Percentiles rank a stretch among this genome's conserved stretches.
These are phyloP conservation scores for Drosophila lowei DNA, from an alignment of 1,140 invertebrate species.

Conservation along the genomic window DNA sequence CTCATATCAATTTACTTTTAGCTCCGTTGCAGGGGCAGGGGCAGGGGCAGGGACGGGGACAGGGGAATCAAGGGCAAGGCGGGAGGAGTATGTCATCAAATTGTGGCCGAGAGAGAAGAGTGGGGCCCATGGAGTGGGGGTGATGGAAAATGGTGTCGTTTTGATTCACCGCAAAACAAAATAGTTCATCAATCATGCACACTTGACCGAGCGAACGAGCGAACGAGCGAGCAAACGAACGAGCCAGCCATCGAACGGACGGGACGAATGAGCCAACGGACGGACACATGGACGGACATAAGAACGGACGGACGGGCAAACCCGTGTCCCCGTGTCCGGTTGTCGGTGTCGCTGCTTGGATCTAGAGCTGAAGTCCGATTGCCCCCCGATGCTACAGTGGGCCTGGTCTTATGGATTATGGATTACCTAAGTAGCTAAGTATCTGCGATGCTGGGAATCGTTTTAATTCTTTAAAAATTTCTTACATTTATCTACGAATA, in stretches of 20 bases:
- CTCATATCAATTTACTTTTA: constrained; percentile 68
- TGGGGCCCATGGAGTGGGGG: background rate
- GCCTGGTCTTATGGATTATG: too few relatives aligned
- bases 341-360: background rate
- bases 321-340: background rate
- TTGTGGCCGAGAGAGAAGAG: constrained; percentile 13
- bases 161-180: constrained; percentile 80
- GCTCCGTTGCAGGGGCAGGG: constrained; percentile 1
- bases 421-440: too few relatives aligned
- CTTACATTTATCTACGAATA: too few relatives aligned
- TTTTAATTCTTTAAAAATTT: too few relatives aligned
- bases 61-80: background rate
- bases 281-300: background rate
- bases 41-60: too few relatives aligned
- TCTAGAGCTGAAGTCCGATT: too few relatives aligned
- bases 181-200: constrained; percentile 81
- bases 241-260: background rate
- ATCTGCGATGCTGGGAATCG: too few relatives aligned
- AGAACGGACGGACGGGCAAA: background rate
- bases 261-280: constrained; percentile 2
- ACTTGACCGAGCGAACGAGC: constrained; percentile 61
- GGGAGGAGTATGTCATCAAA: constrained; percentile 77
- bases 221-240: constrained; percentile 1
- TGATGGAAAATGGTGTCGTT: constrained; percentile 70
- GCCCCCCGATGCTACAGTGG: background rate